Evolutionary conservation across 2,797 vertebrate genomes (phyloP).

Genomic region (Salmo trutta): DNA sequence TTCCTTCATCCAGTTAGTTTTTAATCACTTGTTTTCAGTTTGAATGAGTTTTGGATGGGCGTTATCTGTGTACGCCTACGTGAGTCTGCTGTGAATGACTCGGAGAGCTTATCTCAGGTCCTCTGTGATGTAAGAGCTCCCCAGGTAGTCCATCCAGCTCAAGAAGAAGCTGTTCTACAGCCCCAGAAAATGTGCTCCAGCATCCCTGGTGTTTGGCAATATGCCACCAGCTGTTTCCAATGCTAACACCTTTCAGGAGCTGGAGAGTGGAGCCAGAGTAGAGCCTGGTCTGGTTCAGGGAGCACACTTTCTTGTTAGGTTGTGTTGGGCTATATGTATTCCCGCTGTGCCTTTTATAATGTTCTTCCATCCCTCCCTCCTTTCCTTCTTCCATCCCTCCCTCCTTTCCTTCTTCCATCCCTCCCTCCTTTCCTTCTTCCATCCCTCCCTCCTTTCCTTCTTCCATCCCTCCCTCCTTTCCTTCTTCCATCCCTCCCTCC

Average conservation of each 20-base stretch:
- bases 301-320: not conserved
- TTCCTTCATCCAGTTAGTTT: slow-evolving; percentile 16
- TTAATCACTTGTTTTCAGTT: slow-evolving; percentile 2
- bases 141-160: no score
- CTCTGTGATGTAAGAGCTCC: not conserved
- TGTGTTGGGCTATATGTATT: not conserved
- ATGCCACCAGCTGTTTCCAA: not conserved
- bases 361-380: slow-evolving; percentile 2
- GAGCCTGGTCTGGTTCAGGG: not conserved
- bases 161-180: not conserved
- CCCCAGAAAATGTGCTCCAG: not conserved
- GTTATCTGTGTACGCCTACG: slow-evolving; percentile 6
- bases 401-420: no score
- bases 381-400: no score
- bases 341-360: not conserved
- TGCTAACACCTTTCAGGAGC: not conserved
- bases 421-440: no score
- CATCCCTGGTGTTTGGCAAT: not conserved
- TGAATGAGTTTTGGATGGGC: slow-evolving; percentile 12
- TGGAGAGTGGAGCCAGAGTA: not conserved
- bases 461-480: not conserved
- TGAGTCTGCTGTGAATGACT: not conserved
- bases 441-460: not conserved
- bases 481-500: not conserved
- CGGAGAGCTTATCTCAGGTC: not conserved